Evolutionary conservation across 2,113 vertebrate genomes (phyloP), one percentile per base, ranked within the genome.

Genomic region (Cromileptes altivelis): DNA sequence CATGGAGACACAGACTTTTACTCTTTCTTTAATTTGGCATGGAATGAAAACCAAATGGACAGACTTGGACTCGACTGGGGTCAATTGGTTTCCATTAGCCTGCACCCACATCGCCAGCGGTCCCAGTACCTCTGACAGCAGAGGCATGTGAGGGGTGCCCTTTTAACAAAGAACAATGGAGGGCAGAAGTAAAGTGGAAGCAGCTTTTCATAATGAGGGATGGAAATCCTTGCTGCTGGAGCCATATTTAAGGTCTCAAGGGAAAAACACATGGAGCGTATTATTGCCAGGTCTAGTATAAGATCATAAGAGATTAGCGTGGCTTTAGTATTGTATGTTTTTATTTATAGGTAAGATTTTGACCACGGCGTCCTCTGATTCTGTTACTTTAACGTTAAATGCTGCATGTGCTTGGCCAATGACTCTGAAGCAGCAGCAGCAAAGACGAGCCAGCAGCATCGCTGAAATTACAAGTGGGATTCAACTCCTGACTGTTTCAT

Each of bases 201-300:
- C 88, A 91, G 87, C 81, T 84, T 87, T 79, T 82, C 30, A 74
- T 86, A 80, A 80, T 57, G 60, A 84, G 47, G 23, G 27, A 82
- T 84, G 65, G 73, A 85, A 90, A 90, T 87, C 75, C 78, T 42
- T 18, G 63, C 81, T 18, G 63, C 81, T 78, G 55, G 53, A 75
- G 60, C 47, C 47, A 19, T 72, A 62, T 88, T 79, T 87, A 67
- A 84, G 17, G 18, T 72, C 81, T 61, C 18, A 25, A 70, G 65
- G 37, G 45, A 27, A 65, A 80, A 78, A 76, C 75, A 84, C 70
- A 85, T 83, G 75, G 80, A 70, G 45, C 40, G 68, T 56, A 76
- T 86, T 86, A 62, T 82, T 60, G 10, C 64, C 62, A 73, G 67
- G 64, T 84, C 21, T 80, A 63, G 82, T 75, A 52, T 8, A 49